Conservation (phyloP, 2,888 invertebrate species). For the Herminia tarsipennalis region DNA sequence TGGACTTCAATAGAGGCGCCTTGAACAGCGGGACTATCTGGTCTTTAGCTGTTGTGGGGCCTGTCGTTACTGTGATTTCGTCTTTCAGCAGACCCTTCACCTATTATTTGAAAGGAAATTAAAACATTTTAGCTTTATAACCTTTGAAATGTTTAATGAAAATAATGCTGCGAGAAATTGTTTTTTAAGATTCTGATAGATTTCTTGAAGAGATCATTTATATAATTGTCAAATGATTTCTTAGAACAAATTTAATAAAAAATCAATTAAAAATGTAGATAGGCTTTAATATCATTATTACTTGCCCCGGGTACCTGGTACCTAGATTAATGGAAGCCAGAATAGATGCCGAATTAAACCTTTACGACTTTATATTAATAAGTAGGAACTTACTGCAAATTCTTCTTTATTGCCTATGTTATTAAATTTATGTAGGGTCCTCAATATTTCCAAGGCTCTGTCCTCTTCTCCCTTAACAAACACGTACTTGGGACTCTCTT, state of each 20-base stretch:
- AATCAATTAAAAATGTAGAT: too few species aligned
- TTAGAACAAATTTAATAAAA: background rate
- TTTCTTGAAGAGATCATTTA: too few species aligned
- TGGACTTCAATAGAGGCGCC: conserved; percentile 79
- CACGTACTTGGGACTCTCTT: conserved; percentile 92
- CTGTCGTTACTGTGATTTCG: conserved; percentile 44
- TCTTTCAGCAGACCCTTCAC: conserved; percentile 60
- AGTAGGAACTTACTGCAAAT: conserved; percentile 51
- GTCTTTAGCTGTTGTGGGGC: conserved; percentile 45
- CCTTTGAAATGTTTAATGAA: too few species aligned
- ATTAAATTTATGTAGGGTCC: conserved; percentile 61
- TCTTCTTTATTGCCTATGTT: conserved; percentile 44
- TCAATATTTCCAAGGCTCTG: conserved; percentile 79
- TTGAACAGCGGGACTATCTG: conserved; percentile 82
- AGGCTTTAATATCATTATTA: too few species aligned
- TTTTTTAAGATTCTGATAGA: too few species aligned
- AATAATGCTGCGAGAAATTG: too few species aligned
- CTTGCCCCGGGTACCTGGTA: too few species aligned
- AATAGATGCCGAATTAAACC: too few species aligned
- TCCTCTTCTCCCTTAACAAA: conserved; percentile 84
- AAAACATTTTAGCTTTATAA: too few species aligned
- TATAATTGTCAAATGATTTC: background rate
- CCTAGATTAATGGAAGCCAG: too few species aligned
- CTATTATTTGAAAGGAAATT: conserved; percentile 42
- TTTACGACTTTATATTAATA: too few species aligned